A percentile compares a stretch with the other conserved stretches of the same genome.
phyloP scores from a whole-genome alignment of 2,113 vertebrate species.

The Eretmochelys imbricata region DNA sequence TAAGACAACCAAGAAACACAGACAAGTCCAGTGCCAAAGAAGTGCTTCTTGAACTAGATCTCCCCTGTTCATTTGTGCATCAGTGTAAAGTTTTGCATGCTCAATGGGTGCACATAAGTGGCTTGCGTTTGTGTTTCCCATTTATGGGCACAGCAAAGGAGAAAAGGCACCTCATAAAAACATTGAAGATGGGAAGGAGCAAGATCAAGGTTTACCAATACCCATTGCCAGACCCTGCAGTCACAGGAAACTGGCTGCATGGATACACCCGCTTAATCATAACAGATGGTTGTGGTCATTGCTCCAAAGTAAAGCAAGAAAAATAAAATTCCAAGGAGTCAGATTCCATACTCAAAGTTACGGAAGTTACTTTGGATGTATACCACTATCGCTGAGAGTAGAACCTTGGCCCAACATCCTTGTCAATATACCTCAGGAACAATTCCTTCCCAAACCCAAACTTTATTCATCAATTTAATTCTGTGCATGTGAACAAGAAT shows the following conservation, averaged over 20 bases:
- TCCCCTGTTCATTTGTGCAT: neutral
- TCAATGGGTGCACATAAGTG: neutral
- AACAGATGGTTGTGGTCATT: neutral
- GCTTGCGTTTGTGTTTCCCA: neutral
- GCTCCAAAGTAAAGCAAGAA: neutral
- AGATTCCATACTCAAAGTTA: neutral
- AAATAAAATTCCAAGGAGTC: neutral
- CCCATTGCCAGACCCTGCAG: neutral
- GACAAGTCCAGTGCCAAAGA: neutral
- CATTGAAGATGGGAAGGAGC: neutral
- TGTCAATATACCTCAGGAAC: neutral
- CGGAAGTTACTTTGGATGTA: neutral
- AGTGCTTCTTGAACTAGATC: neutral
- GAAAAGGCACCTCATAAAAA: neutral
- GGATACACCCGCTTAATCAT: neutral
- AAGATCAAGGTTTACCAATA: neutral
- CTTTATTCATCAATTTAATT: neutral
- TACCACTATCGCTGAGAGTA: neutral
- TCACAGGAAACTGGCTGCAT: neutral
- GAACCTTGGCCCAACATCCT: neutral
- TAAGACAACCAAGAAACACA: neutral
- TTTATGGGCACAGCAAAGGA: too few species aligned
- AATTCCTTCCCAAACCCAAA: neutral
- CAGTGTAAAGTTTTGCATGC: fast-evolving
- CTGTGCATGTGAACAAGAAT: neutral